Evolutionary conservation across 2,113 vertebrate genomes (phyloP).

Genomic region (Irena cyanogastra): DNA sequence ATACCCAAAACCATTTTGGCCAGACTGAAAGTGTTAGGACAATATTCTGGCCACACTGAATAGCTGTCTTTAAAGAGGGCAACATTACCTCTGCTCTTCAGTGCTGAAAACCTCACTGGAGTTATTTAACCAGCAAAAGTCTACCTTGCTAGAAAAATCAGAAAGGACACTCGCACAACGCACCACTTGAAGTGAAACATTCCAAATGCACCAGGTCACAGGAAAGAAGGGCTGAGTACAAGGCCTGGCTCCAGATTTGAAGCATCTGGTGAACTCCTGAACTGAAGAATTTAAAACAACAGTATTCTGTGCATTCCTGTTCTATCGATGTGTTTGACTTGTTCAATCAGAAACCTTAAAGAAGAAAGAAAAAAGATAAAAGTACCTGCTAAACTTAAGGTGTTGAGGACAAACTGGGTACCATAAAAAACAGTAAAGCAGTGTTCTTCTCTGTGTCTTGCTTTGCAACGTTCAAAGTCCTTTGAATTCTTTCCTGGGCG

Average conservation of each 20-base stretch:
- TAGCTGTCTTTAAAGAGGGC: background rate
- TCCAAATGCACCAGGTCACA: background rate
- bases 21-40: background rate
- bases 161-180: fast-evolving
- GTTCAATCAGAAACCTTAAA: background rate
- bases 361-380: background rate
- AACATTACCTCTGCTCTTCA: background rate
- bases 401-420: conserved; percentile 90
- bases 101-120: background rate
- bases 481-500: conserved; percentile 89
- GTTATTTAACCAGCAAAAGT: background rate
- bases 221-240: background rate
- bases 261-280: background rate
- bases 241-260: background rate
- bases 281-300: background rate
- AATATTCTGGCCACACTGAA: background rate
- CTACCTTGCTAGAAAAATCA: background rate
- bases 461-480: conserved; percentile 92
- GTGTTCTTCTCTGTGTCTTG: conserved; percentile 79
- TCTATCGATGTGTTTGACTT: background rate
- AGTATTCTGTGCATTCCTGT: background rate
- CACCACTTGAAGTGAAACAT: background rate
- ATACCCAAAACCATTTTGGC: background rate
- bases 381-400: conserved; percentile 89
- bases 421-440: conserved; percentile 94